Conservation (phyloP, 1,140 invertebrate genomes). For the Eriosoma lanigerum region DNA sequence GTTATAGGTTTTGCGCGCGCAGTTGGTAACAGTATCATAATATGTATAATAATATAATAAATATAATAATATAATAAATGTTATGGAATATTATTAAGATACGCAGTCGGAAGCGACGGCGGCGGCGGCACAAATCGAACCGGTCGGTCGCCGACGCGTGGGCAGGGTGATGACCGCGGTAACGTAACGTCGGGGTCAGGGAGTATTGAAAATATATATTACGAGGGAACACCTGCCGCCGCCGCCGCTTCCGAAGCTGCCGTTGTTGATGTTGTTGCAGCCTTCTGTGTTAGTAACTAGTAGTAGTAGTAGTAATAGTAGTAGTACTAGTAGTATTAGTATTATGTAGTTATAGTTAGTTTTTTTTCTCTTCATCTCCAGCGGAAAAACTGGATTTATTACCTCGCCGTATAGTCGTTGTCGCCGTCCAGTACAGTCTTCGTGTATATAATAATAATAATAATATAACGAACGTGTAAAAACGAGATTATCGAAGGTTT, state of each 20-base stretch:
- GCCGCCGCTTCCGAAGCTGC: neutral
- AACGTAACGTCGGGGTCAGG: neutral
- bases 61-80: too few species aligned
- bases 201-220: neutral
- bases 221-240: constrained; percentile 32
- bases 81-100: neutral
- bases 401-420: neutral
- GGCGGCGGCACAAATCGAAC: neutral
- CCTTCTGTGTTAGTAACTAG: neutral
- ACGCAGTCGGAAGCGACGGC: neutral
- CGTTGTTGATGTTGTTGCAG: neutral
- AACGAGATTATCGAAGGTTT: constrained; percentile 38
- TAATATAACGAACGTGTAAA: neutral
- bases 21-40: too few species aligned
- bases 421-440: neutral
- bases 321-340: too few species aligned
- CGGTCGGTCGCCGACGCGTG: neutral
- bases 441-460: neutral
- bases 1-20: too few species aligned
- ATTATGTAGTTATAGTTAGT: neutral
- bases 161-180: neutral
- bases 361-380: neutral
- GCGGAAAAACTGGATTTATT: constrained; percentile 28
- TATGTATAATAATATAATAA: too few species aligned
- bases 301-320: too few species aligned